Base-by-base conservation (phyloP, 2,888 invertebrate species). In the Epistrophe eligans region DNA sequence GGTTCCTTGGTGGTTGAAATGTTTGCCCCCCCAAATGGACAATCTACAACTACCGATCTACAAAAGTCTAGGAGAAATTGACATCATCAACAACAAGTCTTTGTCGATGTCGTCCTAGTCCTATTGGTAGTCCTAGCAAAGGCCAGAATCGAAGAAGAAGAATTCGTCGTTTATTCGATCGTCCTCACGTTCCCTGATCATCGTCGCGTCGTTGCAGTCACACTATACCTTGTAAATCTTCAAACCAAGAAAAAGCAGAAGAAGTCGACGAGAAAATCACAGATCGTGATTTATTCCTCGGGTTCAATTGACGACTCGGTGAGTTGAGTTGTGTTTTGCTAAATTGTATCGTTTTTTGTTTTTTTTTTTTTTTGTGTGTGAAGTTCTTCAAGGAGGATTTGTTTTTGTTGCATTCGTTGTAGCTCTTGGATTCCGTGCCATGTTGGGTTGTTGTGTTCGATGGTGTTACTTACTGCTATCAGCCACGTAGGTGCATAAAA, bases 251-350 rank as follows among this genome's bases (percentile, higher is more conserved):
- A 74, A 38, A 28, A 48, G 17, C 58, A 60, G 38, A 60, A 66
- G 60, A 85, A 82, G 67, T 79, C 60, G 79, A 87, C 57, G 74
- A 87, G 70, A 58, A 87, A 87, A 70, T 87, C 79, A 83, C 74
- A 87, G 77, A 87, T 87, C 87, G 87, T 87, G 87, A 87, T 87
- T 87, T 87, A 87, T 87, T 87, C 83, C 76, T 79, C 76, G 79
- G 66, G 83, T 83, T 79, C 83, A 87, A 87, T 87, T 87, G 87
- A 87, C 87, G 87, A 87, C 83, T 87, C 83, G 83, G 79, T 87
- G 87, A 87, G 87, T 87, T 87, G 87, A 87, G 87, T 83, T 87
- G 87, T 87, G 87, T 87, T 87, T 79, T 76, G 79, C 55, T 87
- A 83, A 87, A 82, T 87, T 87, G 87, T 87, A 82, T 81, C 84